Base-by-base conservation (phyloP, 2,797 vertebrate species). In the Chaetodon trifasciatus region DNA sequence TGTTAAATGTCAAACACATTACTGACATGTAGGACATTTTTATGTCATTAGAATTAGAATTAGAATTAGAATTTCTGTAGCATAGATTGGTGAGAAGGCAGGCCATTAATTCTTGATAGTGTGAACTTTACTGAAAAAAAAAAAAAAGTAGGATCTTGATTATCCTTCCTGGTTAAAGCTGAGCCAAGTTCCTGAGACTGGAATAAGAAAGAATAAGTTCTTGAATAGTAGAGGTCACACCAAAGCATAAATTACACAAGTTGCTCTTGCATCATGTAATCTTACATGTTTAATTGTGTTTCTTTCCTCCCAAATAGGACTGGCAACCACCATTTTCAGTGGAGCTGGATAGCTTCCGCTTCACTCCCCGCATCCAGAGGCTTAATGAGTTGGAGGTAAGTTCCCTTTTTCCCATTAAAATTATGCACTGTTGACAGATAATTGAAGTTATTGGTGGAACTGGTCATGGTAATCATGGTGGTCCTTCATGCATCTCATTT, bases 281-380 rank as follows among this genome's bases (percentile, higher is more conserved):
- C 1, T n/a, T 39, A 21, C 4, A 35, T 12, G 42, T 79, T 74
- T 47, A 74, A 46, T 55, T 67, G 7, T 13, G 17, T 86, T 2
- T 72, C 7, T 80, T 80, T 85, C 1, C 56, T 64, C 61, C 42
- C 15, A n/a, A 52, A 84, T 21, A 99, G 98, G 97, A 99, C 79
- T 99, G 98, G 98, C 98, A 98, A 64, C 98, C 98, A 19, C 98
- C 98, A 0, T 99, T 99, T 89, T 98, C 98, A 52, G 98, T 99
- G 62, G 98, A 98, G 89, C 95, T 99, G 75, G 98, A 99, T 85
- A 98, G 92, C 83, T 99, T 99, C 89, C 96, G 85, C 83, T 99
- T 99, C 91, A 99, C 98, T 7, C 98, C 98, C 4, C 96, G 98
- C 74, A 98, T 99, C 87, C 98, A 99, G 94, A 96, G 98, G 71